Evolutionary conservation across 2,888 invertebrate species (phyloP).

Genomic region (Galerucella calmariensis): DNA sequence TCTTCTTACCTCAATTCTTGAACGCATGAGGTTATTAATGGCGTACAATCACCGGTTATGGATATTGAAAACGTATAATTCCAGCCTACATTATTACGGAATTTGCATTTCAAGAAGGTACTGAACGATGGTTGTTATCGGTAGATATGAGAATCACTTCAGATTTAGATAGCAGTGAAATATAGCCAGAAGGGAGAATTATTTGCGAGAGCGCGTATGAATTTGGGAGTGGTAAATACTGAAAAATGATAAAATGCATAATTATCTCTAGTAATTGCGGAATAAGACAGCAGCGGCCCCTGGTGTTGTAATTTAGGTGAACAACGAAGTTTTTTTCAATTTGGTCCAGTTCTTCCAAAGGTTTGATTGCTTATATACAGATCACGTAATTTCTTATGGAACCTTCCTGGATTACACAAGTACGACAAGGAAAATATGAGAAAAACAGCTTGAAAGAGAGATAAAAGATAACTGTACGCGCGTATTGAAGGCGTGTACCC

Average conservation of each 20-base stretch:
- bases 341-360: no score
- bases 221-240: conserved; percentile 5
- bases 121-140: conserved; percentile 23
- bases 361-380: no score
- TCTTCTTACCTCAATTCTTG: conserved; percentile 13
- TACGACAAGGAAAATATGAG: no score
- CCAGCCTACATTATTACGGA: neutral
- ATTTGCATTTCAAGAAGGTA: conserved; percentile 34
- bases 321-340: no score
- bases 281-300: no score
- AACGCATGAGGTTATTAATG: conserved; percentile 24
- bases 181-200: conserved; percentile 6
- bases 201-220: neutral
- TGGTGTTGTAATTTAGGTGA: no score
- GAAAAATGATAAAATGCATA: neutral
- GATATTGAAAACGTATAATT: conserved; percentile 35
- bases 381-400: no score
- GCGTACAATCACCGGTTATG: conserved; percentile 29
- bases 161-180: conserved; percentile 22
- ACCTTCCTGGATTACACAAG: no score
- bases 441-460: no score
- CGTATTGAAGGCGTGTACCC: no score
- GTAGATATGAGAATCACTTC: conserved; percentile 24
- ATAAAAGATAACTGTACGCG: no score
- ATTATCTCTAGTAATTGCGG: no score